Percentiles rank a stretch among this genome's conserved stretches.
These are phyloP conservation scores for Thysanoteuthis rhombus DNA, from an alignment of 2,888 invertebrate species.

Conservation along the genomic window DNA sequence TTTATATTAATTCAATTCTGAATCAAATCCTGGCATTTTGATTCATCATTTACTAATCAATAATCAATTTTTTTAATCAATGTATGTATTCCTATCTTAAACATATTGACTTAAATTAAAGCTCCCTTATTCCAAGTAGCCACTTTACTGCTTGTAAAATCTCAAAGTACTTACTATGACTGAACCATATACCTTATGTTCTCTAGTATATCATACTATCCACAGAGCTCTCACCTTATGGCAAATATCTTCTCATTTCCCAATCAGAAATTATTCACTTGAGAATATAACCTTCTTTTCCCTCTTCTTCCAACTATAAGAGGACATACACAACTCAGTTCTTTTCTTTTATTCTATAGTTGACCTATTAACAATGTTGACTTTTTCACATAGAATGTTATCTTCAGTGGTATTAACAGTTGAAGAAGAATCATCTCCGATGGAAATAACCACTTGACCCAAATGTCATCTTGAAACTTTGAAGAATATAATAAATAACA, in stretches of 20 bases:
- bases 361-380: background rate
- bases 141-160: no score
- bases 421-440: background rate
- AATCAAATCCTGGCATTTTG: no score
- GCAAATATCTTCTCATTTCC: background rate
- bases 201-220: no score
- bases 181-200: no score
- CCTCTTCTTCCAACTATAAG: background rate
- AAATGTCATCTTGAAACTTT: background rate
- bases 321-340: background rate
- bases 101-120: no score
- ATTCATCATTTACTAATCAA: no score
- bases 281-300: background rate
- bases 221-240: background rate
- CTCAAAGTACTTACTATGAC: no score
- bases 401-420: background rate
- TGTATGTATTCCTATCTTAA: no score
- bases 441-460: background rate
- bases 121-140: no score
- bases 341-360: background rate
- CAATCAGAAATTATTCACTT: background rate
- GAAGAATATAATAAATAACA: background rate
- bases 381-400: background rate
- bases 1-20: no score
- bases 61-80: no score